Evolutionary conservation across 2,113 vertebrate genomes (phyloP), one percentile per base, ranked within the genome.

Genomic region (Myrmecophaga tridactyla): DNA sequence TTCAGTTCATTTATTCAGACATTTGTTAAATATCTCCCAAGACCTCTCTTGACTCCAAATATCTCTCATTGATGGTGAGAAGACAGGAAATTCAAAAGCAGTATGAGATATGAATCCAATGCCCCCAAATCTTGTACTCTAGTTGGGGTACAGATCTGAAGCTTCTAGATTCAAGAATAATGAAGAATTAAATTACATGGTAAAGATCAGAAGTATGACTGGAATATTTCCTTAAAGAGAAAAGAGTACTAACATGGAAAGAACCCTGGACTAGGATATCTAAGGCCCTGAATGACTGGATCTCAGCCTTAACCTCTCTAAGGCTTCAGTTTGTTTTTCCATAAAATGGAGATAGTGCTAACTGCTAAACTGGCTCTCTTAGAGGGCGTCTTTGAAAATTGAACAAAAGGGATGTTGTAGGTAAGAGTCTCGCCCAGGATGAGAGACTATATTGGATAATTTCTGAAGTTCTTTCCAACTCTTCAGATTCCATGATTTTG

Each of bases 261-360:
- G 43, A 89, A 39, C 12, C 7, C 1, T 6, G n/a, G 13, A 87
- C 75, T 77, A 73, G 46, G 0, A 0, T 60, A 62, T 58, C 9
- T n/a, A 86, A 53, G 41, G 46, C 29, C 80, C 23, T 36, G 31
- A 89, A 36, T 75, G 77, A 70, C 34, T 46, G 53, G 5, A 76
- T 62, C 70, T 90, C 86, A 75, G 48, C 69, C 63, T 90, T 76
- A 86, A 90, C 86, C 31, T 62, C 36, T 84, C 51, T 60, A 88
- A 80, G 46, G 60, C 17, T n/a, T 94, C 82, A 56, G 34, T 20
- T 88, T 86, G 1, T n/a, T 93, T 96, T 94, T 90, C 58, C 89
- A 23, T 65, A 83, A 83, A 58, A 48, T 63, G 34, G 17, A 63
- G 62, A 69, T 70, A 18, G 12, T 86, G 25, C 21, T 77, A 73